Base-by-base conservation (phyloP, 2,888 invertebrate species). In the Lordiphosa fenestrarum region DNA sequence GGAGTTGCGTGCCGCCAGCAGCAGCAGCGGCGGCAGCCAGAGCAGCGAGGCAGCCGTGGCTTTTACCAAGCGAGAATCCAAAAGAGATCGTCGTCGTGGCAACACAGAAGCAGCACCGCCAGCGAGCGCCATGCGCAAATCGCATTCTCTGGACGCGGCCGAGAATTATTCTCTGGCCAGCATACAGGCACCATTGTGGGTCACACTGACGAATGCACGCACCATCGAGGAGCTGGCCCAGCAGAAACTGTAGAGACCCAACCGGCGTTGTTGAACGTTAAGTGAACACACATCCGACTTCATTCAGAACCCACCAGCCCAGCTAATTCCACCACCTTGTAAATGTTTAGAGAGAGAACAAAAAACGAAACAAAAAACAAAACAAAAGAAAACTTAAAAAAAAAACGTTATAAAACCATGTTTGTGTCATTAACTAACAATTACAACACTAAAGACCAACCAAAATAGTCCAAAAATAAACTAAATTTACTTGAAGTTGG, bases 151-250 rank as follows among this genome's bases (percentile, higher is more conserved):
- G 36, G 88, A 87, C 51, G 74, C 85, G 6, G 73, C 64, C 47
- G 85, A 87, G 19, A 67, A 75, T 25, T 88, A 71, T 50, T 83
- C 88, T 7, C 53, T 87, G 61, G 88, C 91, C 36, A 91, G 92
- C 56, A 93, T 92, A 89, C 94, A 94, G 83, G 94, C 95, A 66
- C 95, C 95, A 48, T 91, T 95, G 70, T 95, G 95, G 95, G 94
- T 94, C 50, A 94, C 95, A 51, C 91, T 95, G 76, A 95, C 95
- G 53, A 92, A 93, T 85, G 94, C 94, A 83, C 94, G 94, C 84
- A 90, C 91, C 54, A 89, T 91, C 63, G 89, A 86, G 69, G 89
- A 90, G 67, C 74, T 88, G 65, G 84, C 88, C 9, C 80, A 81
- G 42, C 86, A 87, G 47, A 69, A 87, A 47, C 66, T 80, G 37